Base-by-base conservation (phyloP, 92 coral and sea anemone species). In the Zoanthus sociatus region DNA sequence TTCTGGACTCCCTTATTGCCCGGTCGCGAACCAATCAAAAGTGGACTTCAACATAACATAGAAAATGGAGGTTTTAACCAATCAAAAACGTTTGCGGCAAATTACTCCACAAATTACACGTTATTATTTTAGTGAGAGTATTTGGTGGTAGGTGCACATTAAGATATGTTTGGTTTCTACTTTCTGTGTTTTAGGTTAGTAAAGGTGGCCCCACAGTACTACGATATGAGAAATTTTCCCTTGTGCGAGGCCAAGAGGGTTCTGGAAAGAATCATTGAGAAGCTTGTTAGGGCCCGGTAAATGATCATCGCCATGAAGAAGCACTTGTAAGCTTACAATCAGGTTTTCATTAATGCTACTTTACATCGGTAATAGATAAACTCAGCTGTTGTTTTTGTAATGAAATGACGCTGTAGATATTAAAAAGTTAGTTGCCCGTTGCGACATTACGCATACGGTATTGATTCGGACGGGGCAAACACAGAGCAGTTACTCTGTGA, bases 211-310 rank as follows among this genome's bases (percentile, higher is more conserved):
- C 94, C 99, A 0, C 98, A 92, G 88, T 97, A 97, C 92, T 97
- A 97, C 66, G 99, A 97, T 87, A 97, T 97, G 99, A 90, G 98
- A 20, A 97, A 97, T 88, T 97, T 97, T 93, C 99, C 99, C 56
- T 95, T 92, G 91, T 97, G 99, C 37, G 99, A 97, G 88, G 98
- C 99, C 84, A 97, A 90, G 96, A 91, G 99, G 32, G 94, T 97
- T 33, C 78, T 97, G 88, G 99, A 97, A 68, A 92, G 99, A 77
- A 95, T 97, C 86, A 87, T 97, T 0, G 99, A 97, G 86, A 93
- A 93, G 55, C 74, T 95, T 37, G 89, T 87, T 82, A 81, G 94
- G 82, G 86, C 92, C 48, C 88, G 92, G 84, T 94, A 89, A 87
- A 56, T 16, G 12, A 11, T 20, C 69, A 26, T 30, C 16, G 33